phyloP scores from a whole-genome alignment of 2,113 vertebrate species.

The Gymnarchus niloticus region DNA sequence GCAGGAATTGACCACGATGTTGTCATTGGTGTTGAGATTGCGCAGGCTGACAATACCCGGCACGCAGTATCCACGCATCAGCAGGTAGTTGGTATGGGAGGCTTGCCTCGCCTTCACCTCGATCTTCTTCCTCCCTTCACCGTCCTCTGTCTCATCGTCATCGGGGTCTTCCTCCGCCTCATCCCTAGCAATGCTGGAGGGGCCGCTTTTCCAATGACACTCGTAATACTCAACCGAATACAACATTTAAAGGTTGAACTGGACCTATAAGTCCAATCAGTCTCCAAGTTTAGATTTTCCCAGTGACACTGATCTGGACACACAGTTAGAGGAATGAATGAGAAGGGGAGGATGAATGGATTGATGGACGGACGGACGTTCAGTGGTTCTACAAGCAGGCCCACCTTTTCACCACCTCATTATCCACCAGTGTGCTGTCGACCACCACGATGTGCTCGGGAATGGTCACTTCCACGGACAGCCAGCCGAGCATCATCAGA shows the following conservation, averaged over 20 bases:
- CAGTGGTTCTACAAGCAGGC: neutral
- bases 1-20: slow-evolving; percentile 88
- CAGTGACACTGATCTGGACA: neutral
- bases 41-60: slow-evolving; percentile 78
- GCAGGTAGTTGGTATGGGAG: slow-evolving; percentile 91
- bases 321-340: neutral
- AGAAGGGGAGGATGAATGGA: neutral
- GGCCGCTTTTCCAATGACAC: neutral
- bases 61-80: slow-evolving; percentile 82
- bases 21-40: slow-evolving; percentile 81
- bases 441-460: slow-evolving; percentile 91
- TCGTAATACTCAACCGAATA: neutral
- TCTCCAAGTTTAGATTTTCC: neutral
- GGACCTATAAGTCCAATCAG: neutral
- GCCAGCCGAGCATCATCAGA: slow-evolving; percentile 77
- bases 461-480: slow-evolving; percentile 73
- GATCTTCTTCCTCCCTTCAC: slow-evolving; percentile 59
- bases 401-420: slow-evolving; percentile 74
- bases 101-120: slow-evolving; percentile 82
- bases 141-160: slow-evolving; percentile 66
- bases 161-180: slow-evolving; percentile 77
- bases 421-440: slow-evolving; percentile 84
- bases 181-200: slow-evolving; percentile 69
- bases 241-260: neutral
- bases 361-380: neutral